These are phyloP conservation scores for Nowickia ferox DNA, from an alignment of 2,888 invertebrate genomes.

Conservation along the genomic window DNA sequence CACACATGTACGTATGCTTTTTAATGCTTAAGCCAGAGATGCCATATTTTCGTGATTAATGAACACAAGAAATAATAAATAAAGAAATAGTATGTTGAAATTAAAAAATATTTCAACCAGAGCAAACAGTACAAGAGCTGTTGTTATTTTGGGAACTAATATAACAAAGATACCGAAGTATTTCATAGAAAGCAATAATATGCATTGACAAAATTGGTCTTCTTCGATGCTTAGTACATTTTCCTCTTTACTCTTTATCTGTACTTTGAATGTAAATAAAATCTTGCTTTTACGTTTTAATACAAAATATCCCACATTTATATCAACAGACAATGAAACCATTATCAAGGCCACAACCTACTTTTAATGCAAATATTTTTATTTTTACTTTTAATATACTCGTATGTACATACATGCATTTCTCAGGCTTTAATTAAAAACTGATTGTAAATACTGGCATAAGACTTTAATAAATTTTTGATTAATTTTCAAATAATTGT, in stretches of 20 bases:
- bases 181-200: neutral
- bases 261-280: neutral
- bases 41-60: constrained; percentile 7
- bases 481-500: constrained; percentile 19
- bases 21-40: neutral
- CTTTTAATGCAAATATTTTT: constrained; percentile 21
- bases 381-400: neutral
- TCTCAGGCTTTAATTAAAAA: constrained; percentile 41
- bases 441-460: constrained; percentile 13
- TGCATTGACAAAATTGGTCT: too few species aligned
- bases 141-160: neutral
- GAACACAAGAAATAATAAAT: neutral
- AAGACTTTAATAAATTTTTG: neutral
- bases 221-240: too few species aligned
- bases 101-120: neutral
- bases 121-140: neutral
- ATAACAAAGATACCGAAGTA: too few species aligned
- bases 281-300: neutral
- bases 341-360: constrained; percentile 59
- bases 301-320: neutral
- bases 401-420: neutral
- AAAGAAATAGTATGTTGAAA: neutral
- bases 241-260: neutral
- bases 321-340: constrained; percentile 45
- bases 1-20: neutral